A percentile compares a stretch with the other conserved stretches of the same genome.
Conservation (phyloP, 2,888 invertebrate species). For the Molanna angustata region DNA sequence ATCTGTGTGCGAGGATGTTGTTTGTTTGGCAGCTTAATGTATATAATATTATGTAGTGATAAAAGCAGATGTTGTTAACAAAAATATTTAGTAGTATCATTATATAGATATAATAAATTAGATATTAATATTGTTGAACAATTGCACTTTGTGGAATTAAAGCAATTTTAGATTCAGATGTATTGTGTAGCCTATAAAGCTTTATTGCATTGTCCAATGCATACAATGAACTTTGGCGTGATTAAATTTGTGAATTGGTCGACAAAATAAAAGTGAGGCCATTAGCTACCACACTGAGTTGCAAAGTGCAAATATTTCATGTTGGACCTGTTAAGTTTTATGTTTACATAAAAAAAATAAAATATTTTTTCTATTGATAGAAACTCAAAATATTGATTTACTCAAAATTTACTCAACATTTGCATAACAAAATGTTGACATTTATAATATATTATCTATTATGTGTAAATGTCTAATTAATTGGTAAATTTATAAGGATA, state of each 20-base stretch:
- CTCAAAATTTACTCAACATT: slow-evolving; percentile 9
- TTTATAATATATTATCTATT: neutral
- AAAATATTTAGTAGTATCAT: slow-evolving; percentile 25
- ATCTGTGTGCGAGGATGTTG: slow-evolving; percentile 20
- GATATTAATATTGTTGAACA: slow-evolving; percentile 24
- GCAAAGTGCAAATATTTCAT: slow-evolving; percentile 20
- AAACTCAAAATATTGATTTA: slow-evolving; percentile 10
- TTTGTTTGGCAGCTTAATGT: slow-evolving; percentile 26
- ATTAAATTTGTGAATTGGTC: no score
- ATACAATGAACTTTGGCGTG: neutral
- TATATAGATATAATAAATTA: slow-evolving; percentile 22
- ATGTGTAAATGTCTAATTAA: no score
- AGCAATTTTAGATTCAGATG: neutral
- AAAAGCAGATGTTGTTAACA: slow-evolving; percentile 22
- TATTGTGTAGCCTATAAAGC: neutral
- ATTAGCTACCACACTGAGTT: slow-evolving; percentile 8
- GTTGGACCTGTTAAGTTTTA: slow-evolving; percentile 24
- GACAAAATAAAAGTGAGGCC: slow-evolving; percentile 1
- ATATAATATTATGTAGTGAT: slow-evolving; percentile 23
- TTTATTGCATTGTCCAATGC: neutral
- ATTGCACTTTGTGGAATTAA: slow-evolving; percentile 23
- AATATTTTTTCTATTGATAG: slow-evolving; percentile 18
- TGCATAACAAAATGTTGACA: neutral
- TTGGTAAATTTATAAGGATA: no score
- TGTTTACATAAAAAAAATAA: slow-evolving; percentile 16